A percentile compares a stretch with the other conserved stretches of the same genome.
These are phyloP conservation scores for Yponomeuta sedellus DNA, from an alignment of 2,888 invertebrate species.

Conservation along the genomic window DNA sequence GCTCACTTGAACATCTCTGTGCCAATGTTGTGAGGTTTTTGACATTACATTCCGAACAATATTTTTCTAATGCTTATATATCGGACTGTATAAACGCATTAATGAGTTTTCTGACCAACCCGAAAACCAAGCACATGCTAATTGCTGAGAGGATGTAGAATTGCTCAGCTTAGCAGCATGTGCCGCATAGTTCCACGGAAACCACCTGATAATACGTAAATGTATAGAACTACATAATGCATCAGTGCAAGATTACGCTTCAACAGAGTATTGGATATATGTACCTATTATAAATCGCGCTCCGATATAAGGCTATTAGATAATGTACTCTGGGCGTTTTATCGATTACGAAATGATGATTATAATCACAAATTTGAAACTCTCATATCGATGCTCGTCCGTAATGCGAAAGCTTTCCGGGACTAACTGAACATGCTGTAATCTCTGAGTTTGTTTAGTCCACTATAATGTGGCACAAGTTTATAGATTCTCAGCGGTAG, in stretches of 20 bases:
- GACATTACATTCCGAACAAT: not conserved
- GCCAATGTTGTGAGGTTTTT: not conserved
- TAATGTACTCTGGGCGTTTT: not conserved
- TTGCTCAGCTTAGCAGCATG: slow-evolving; percentile 4
- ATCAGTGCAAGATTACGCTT: not conserved
- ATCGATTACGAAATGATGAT: not conserved
- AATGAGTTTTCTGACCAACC: not conserved
- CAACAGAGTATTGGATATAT: not conserved
- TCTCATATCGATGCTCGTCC: not conserved
- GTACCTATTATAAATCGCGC: not conserved
- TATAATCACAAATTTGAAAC: not conserved
- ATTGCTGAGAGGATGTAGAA: not conserved
- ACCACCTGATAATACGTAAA: not conserved
- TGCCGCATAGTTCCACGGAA: not conserved
- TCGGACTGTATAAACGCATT: not conserved
- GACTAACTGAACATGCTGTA: not conserved
- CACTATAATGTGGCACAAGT: not conserved
- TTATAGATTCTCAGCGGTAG: not conserved
- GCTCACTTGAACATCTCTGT: not conserved
- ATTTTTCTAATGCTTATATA: not conserved
- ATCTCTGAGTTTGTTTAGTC: not conserved
- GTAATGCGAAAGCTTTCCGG: not conserved
- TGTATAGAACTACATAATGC: not conserved
- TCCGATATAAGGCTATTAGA: not conserved
- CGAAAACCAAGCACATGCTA: not conserved